Percentiles rank a stretch among this genome's conserved stretches.
Conservation (phyloP, 2,797 vertebrate species). For the Synanceia verrucosa region DNA sequence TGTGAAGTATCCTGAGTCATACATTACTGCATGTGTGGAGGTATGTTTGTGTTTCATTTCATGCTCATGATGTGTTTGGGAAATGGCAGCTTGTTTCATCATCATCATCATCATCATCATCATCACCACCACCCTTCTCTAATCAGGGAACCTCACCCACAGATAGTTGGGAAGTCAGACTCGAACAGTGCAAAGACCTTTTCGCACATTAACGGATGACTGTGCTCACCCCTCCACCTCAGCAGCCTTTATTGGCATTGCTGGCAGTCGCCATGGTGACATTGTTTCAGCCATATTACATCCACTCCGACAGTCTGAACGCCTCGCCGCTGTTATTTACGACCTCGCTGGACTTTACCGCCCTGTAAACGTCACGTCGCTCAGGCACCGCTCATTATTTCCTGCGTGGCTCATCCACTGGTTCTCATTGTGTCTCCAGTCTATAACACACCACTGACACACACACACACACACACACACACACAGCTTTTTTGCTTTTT, state of each 20-base stretch:
- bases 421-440: conserved; percentile 33
- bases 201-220: conserved; percentile 41
- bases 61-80: not conserved
- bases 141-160: conserved; percentile 25
- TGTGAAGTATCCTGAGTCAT: not conserved
- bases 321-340: conserved; percentile 52
- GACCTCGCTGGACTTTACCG: conserved; percentile 25
- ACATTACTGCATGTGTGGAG: not conserved
- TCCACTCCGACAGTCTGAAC: conserved; percentile 8
- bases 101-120: conserved; percentile 15
- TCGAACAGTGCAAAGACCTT: conserved; percentile 12
- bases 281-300: conserved; percentile 31
- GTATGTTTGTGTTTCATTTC: not conserved
- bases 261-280: conserved; percentile 52
- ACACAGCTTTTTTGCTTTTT: not conserved
- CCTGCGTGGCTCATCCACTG: not conserved
- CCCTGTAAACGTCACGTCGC: conserved; percentile 13
- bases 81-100: conserved; percentile 27
- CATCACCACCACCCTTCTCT: not conserved
- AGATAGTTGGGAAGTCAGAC: conserved; percentile 26
- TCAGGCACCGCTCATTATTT: conserved; percentile 36
- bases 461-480: not conserved
- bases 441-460: conserved; percentile 20
- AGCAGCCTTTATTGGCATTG: conserved; percentile 54
- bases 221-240: conserved; percentile 6